phyloP scores from a whole-genome alignment of 2,113 vertebrate genomes.

The Spheniscus mendiculus region DNA sequence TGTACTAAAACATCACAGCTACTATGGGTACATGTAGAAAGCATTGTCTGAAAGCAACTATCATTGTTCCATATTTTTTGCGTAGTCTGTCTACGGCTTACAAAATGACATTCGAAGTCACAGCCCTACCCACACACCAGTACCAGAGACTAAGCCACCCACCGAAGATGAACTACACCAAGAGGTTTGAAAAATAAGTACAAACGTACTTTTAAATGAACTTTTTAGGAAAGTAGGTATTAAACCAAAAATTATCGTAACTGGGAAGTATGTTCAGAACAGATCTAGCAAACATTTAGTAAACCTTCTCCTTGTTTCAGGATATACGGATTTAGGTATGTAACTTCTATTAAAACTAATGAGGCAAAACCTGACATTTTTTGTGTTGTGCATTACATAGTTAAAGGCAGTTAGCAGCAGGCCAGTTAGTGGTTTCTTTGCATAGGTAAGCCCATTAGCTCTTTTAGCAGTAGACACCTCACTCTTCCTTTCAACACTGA shows the following conservation, averaged over 20 bases:
- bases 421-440: neutral
- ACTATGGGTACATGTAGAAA: neutral
- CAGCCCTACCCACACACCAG: slow-evolving; percentile 91
- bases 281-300: neutral
- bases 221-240: neutral
- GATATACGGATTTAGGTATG: neutral
- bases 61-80: slow-evolving; percentile 33
- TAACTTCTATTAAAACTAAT: neutral
- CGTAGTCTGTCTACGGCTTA: slow-evolving; percentile 93
- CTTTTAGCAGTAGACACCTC: neutral
- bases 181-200: slow-evolving; percentile 79
- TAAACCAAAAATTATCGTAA: neutral
- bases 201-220: neutral
- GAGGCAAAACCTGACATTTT: neutral
- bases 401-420: neutral
- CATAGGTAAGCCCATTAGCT: neutral
- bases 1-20: neutral
- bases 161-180: slow-evolving; percentile 92
- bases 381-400: neutral
- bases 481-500: neutral
- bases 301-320: neutral
- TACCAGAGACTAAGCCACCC: slow-evolving; percentile 90
- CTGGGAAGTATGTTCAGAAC: neutral
- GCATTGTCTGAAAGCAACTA: neutral
- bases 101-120: slow-evolving; percentile 95